Conservation (phyloP, 1,140 invertebrate genomes). For the Drosophila chauvacae region DNA sequence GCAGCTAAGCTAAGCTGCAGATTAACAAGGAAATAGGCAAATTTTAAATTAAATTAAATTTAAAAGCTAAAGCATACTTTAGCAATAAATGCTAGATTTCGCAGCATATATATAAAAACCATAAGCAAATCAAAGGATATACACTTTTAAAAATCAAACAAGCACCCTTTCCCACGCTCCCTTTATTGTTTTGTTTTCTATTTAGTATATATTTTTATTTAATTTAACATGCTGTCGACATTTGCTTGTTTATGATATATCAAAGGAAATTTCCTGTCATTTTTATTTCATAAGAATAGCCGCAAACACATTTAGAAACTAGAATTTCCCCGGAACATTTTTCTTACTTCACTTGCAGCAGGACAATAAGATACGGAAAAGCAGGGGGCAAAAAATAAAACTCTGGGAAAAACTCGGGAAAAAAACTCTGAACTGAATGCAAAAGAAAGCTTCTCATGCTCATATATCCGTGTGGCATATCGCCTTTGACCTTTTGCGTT, state of each 20-base stretch:
- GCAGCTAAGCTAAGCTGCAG: background rate
- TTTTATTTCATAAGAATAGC: background rate
- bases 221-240: background rate
- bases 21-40: background rate
- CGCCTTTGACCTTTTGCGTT: conserved; percentile 18
- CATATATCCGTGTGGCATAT: conserved; percentile 14
- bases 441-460: conserved; percentile 10
- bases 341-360: conserved; percentile 11
- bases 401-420: background rate
- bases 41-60: background rate
- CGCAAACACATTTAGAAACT: background rate
- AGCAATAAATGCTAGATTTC: too few species aligned
- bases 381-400: background rate
- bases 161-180: background rate
- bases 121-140: background rate
- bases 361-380: background rate
- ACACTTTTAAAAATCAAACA: background rate
- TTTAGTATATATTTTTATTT: background rate
- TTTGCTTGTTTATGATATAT: conserved; percentile 4
- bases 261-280: conserved; percentile 7
- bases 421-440: background rate
- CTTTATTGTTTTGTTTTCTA: background rate
- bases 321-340: background rate
- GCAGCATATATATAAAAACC: too few species aligned
- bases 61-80: background rate